A percentile compares a stretch with the other conserved stretches of the same genome.
These are phyloP conservation scores for Drosophila borealis DNA, from an alignment of 2,888 invertebrate genomes.

Conservation along the genomic window DNA sequence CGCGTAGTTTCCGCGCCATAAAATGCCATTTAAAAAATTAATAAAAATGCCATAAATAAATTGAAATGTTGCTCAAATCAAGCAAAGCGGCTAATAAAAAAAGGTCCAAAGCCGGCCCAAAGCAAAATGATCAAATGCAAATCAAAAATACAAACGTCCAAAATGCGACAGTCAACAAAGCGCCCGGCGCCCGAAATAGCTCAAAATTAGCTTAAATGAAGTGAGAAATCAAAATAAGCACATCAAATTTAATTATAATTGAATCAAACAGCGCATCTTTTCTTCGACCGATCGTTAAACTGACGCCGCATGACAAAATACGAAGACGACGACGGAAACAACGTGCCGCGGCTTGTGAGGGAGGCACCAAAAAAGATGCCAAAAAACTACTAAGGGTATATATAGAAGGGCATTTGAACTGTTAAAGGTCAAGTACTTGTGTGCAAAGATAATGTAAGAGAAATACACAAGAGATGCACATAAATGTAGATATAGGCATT, in stretches of 20 bases:
- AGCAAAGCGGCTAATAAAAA: conserved; percentile 34
- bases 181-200: conserved; percentile 55
- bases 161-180: conserved; percentile 52
- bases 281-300: conserved; percentile 66
- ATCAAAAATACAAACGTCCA: conserved; percentile 44
- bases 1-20: conserved; percentile 58
- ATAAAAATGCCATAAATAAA: conserved; percentile 75
- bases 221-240: conserved; percentile 78
- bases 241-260: conserved; percentile 73
- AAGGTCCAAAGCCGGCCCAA: conserved; percentile 22
- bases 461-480: too few relatives aligned
- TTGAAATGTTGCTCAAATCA: conserved; percentile 65
- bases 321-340: background rate
- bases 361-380: too few relatives aligned
- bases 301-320: conserved; percentile 71
- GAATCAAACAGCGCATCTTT: conserved; percentile 53
- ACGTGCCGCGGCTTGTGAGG: background rate
- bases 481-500: too few relatives aligned
- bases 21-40: conserved; percentile 71
- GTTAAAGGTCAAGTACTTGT: conserved; percentile 5
- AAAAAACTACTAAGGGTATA: too few relatives aligned
- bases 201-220: conserved; percentile 77
- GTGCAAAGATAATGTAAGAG: background rate
- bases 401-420: background rate
- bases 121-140: conserved; percentile 46